Evolutionary conservation across 2,888 invertebrate genomes (phyloP), one percentile per base, ranked within the genome.

Genomic region (Drosophila ustulata): DNA sequence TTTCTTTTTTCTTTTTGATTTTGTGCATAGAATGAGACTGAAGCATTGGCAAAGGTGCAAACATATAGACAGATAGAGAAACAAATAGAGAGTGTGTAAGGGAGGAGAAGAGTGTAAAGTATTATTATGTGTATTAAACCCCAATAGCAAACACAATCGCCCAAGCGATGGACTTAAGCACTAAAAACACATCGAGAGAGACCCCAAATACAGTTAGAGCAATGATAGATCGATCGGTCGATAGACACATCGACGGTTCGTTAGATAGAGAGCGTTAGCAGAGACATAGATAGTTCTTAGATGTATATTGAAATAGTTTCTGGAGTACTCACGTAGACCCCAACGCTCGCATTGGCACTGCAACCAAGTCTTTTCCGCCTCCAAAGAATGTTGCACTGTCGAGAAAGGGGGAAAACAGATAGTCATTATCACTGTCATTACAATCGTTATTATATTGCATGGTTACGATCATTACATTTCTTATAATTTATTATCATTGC

Each of bases 271-370:
- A 58, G 37, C 11, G 62, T 46, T 32, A 26, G 6, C 26, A 45
- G 26, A 51, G 13, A 47, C 32, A 46, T 28, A 43, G n/a, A 6
- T 37, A 41, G 11, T 28, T 25, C 30, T 69, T 51, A 51, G 50
- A 47, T 45, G 3, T 41, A 43, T 18, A 28, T 23, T 25, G 26
- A 28, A 9, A 59, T 37, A 26, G 18, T 13, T 30, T 23, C 11
- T 41, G 4, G 13, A 58, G 57, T 80, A 92, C 92, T 92, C 88
- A 92, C 92, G 92, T 89, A 92, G 88, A 83, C 96, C 96, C 97
- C 97, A 97, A 88, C 96, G 95, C 92, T 97, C 97, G 92, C 96
- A 96, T 93, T 97, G 97, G 91, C 96, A 97, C 92, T 97, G 97
- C 87, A 97, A 93, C 97, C 97, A 97, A 78, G 96, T 96, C 93